phyloP scores from a whole-genome alignment of 2,113 vertebrate species.

The Callipepla squamata region DNA sequence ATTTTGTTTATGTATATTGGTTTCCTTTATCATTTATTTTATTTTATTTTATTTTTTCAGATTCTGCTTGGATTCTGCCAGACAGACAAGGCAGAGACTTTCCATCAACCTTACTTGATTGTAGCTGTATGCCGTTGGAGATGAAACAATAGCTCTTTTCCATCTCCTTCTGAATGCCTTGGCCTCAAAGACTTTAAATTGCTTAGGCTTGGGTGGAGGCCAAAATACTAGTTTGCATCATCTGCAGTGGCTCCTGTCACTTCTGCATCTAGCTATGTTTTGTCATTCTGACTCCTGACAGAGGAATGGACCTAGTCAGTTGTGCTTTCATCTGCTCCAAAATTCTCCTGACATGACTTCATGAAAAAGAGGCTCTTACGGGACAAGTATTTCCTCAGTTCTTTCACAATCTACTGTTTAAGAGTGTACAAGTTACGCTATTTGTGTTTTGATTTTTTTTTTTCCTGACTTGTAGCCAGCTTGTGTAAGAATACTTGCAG shows the following conservation, averaged over 20 bases:
- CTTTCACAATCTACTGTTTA: conserved; percentile 88
- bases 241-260: conserved; percentile 85
- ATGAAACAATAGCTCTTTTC: conserved; percentile 77
- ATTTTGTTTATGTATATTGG: neutral
- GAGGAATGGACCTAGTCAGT: conserved; percentile 81
- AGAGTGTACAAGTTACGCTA: conserved; percentile 91
- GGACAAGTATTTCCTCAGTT: conserved; percentile 86
- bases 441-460: conserved; percentile 84
- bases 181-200: conserved; percentile 81
- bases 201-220: conserved; percentile 83
- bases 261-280: conserved; percentile 79
- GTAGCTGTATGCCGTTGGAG: conserved; percentile 81
- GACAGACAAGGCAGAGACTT: conserved; percentile 95
- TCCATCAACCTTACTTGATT: conserved; percentile 92
- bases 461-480: conserved; percentile 86
- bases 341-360: conserved; percentile 67
- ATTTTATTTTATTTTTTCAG: conserved; percentile 70
- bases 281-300: conserved; percentile 80
- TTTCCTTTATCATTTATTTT: neutral
- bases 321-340: conserved; percentile 79
- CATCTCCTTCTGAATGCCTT: conserved; percentile 73
- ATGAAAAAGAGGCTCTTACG: conserved; percentile 81
- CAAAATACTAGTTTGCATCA: conserved; percentile 82
- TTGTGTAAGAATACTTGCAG: conserved; percentile 95
- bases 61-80: conserved; percentile 97